Evolutionary conservation across 2,113 vertebrate species (phyloP).

Genomic region (Mesitornis unicolor): DNA sequence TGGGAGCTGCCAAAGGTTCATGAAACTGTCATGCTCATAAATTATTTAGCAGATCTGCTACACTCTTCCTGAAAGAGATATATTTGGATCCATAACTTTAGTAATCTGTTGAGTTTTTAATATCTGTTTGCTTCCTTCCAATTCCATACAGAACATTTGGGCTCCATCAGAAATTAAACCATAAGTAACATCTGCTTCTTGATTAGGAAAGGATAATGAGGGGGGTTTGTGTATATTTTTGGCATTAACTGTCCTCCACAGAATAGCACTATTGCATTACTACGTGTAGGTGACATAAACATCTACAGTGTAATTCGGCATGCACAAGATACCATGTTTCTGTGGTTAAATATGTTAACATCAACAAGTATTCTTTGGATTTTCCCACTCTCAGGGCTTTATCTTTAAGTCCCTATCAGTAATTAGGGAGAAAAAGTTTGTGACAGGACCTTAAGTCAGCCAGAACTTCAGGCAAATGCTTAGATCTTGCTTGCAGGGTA

Average conservation of each 20-base stretch:
- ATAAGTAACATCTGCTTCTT: neutral
- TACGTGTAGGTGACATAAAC: neutral
- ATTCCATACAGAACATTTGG: neutral
- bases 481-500: neutral
- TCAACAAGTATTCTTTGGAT: neutral
- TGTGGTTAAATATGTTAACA: neutral
- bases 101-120: neutral
- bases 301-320: neutral
- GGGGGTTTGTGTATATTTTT: neutral
- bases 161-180: neutral
- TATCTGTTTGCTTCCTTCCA: neutral
- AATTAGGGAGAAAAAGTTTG: neutral
- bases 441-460: neutral
- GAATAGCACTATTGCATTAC: neutral
- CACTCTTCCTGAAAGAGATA: neutral
- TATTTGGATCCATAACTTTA: neutral
- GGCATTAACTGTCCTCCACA: neutral
- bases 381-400: neutral
- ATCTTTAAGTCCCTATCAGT: neutral
- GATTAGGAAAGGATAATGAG: neutral
- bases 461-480: accelerated
- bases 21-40: neutral
- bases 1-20: neutral
- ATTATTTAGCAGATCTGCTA: neutral
- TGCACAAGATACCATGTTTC: neutral